Percentiles rank a stretch among this genome's conserved stretches.
Evolutionary conservation across 2,113 vertebrate species (phyloP).

Genomic region (Edolisoma coerulescens): DNA sequence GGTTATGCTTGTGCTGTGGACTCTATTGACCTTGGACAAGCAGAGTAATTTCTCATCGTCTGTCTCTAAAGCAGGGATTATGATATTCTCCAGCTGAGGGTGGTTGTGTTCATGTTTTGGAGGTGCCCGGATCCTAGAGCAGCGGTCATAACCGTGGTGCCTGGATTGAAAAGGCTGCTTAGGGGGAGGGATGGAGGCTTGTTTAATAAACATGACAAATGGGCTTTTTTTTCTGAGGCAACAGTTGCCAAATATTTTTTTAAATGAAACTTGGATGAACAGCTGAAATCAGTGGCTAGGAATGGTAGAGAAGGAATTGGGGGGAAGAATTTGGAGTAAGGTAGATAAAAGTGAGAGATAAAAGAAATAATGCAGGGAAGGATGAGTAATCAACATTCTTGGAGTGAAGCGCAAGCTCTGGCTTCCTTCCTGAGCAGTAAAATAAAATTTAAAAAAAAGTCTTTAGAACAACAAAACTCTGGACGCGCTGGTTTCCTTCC

Average conservation of each 20-base stretch:
- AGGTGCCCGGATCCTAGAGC: neutral
- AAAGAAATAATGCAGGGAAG: slow-evolving; percentile 67
- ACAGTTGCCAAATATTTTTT: neutral
- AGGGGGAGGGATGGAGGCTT: neutral
- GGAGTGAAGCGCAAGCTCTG: slow-evolving; percentile 81
- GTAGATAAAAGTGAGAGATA: slow-evolving; percentile 64
- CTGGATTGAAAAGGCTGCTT: accelerated
- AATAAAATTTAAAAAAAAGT: slow-evolving; percentile 83
- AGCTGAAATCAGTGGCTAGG: neutral
- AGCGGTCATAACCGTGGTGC: neutral
- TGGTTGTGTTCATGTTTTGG: neutral
- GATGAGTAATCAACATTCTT: slow-evolving; percentile 76
- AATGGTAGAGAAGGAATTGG: neutral
- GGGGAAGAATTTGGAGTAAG: slow-evolving; percentile 44
- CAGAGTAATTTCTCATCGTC: neutral
- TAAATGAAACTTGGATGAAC: neutral
- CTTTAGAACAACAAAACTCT: slow-evolving; percentile 83
- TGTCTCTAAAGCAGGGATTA: neutral
- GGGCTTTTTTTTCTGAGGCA: neutral
- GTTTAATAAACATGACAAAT: neutral
- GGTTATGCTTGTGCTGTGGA: neutral
- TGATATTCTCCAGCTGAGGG: neutral
- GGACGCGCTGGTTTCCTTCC: slow-evolving; percentile 85
- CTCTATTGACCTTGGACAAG: neutral
- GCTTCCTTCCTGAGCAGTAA: slow-evolving; percentile 87